phyloP scores from a whole-genome alignment of 2,797 vertebrate species.

The Enteromius thamalakanensis region DNA sequence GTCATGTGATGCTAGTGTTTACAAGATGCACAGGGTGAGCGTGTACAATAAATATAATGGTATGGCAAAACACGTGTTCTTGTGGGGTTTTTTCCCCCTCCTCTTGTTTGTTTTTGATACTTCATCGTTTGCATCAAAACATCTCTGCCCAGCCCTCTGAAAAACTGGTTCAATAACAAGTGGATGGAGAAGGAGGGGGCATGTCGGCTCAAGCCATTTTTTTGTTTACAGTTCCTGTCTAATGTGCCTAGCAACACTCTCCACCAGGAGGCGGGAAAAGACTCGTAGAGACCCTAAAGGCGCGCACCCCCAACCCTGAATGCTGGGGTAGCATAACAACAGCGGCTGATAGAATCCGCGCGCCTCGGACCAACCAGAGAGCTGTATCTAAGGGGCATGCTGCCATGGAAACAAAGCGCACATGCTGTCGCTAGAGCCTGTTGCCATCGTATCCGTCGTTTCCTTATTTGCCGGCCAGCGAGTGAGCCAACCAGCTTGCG shows the following conservation, averaged over 20 bases:
- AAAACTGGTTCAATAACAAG: conserved; percentile 29
- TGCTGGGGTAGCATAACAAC: conserved; percentile 78
- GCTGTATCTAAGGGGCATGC: conserved; percentile 81
- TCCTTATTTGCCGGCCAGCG: conserved; percentile 70
- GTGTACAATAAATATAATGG: not conserved
- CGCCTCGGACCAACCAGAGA: conserved; percentile 77
- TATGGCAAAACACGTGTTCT: conserved; percentile 32
- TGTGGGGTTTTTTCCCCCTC: not conserved
- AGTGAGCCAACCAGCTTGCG: conserved; percentile 72
- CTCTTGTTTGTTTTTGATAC: conserved; percentile 38
- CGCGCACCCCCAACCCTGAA: conserved; percentile 72
- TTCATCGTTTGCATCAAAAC: conserved; percentile 45
- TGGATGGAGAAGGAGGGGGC: conserved; percentile 3
- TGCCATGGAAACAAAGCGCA: conserved; percentile 80
- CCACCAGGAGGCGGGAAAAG: conserved; percentile 60
- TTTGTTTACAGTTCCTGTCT: conserved; percentile 74
- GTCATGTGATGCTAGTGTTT: not conserved
- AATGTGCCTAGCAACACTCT: conserved; percentile 82
- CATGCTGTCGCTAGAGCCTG: conserved; percentile 75
- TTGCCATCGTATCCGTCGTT: conserved; percentile 78
- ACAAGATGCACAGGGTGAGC: not conserved
- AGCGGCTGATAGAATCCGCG: conserved; percentile 65
- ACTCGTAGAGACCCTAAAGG: conserved; percentile 36
- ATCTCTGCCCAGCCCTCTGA: not conserved
- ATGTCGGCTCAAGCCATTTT: conserved; percentile 33